A percentile compares a stretch with the other conserved stretches of the same genome.
phyloP scores from a whole-genome alignment of 2,113 vertebrate species.

The Piliocolobus tephrosceles region DNA sequence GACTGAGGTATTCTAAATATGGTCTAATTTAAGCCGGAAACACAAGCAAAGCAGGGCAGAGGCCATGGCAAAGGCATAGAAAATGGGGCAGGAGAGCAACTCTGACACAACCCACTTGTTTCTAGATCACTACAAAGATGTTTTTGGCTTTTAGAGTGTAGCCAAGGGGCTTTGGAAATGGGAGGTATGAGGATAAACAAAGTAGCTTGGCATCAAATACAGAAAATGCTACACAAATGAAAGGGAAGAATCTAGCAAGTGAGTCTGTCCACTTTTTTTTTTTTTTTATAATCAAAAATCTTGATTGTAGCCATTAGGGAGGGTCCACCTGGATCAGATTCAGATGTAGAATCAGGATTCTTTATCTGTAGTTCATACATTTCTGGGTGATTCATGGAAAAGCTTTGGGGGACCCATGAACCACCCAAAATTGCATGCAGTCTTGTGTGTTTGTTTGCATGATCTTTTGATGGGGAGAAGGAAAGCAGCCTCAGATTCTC shows the following conservation, averaged over 20 bases:
- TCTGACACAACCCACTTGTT: background rate
- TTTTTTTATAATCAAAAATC: background rate
- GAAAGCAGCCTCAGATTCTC: background rate
- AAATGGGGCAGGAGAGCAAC: background rate
- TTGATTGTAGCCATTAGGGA: background rate
- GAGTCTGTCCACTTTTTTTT: background rate
- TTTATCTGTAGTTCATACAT: background rate
- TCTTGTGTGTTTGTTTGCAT: background rate
- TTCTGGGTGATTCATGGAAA: background rate
- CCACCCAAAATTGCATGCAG: background rate
- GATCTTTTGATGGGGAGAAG: background rate
- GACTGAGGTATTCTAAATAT: background rate
- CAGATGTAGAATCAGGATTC: background rate
- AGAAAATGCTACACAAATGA: background rate
- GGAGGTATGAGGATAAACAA: background rate
- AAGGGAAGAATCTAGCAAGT: background rate
- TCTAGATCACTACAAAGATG: background rate
- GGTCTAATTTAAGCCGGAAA: background rate
- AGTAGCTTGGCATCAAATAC: background rate
- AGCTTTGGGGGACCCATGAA: background rate
- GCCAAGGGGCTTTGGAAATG: background rate
- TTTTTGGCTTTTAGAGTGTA: background rate
- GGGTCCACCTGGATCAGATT: background rate
- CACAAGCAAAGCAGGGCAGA: background rate
- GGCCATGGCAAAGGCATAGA: background rate